phyloP scores from a whole-genome alignment of 2,888 invertebrate species.

The Amaurobius ferox region DNA sequence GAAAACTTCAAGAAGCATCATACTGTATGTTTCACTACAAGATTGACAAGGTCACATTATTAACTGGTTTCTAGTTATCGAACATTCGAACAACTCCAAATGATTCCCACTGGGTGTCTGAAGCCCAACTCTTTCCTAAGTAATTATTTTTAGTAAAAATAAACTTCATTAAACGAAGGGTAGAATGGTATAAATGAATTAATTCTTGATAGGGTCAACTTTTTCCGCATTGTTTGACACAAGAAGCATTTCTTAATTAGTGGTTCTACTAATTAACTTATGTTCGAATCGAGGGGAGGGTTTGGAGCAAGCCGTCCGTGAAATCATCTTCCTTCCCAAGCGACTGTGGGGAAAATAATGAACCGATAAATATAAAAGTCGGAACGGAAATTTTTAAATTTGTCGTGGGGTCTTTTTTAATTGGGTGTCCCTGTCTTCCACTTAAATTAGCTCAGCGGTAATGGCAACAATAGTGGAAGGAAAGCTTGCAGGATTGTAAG shows the following conservation, averaged over 20 bases:
- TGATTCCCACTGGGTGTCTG: neutral
- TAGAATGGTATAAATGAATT: slow-evolving; percentile 67
- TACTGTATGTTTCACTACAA: neutral
- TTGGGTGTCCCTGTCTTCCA: slow-evolving; percentile 17
- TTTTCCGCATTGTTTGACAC: slow-evolving; percentile 69
- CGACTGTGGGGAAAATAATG: slow-evolving; percentile 45
- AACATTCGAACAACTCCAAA: slow-evolving; percentile 5
- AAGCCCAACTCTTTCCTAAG: slow-evolving; percentile 27
- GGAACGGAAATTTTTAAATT: slow-evolving; percentile 37
- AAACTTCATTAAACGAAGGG: slow-evolving; percentile 67
- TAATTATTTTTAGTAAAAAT: slow-evolving; percentile 70
- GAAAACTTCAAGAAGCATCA: neutral
- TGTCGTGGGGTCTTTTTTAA: slow-evolving; percentile 19
- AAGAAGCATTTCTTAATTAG: slow-evolving; percentile 58
- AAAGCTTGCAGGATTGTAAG: neutral
- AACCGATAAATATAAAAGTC: slow-evolving; percentile 61
- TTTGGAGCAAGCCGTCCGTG: slow-evolving; percentile 35
- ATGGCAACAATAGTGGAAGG: neutral
- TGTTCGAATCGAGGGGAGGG: slow-evolving; percentile 44
- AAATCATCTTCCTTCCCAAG: slow-evolving; percentile 47
- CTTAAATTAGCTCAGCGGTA: slow-evolving; percentile 7
- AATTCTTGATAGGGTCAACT: slow-evolving; percentile 52
- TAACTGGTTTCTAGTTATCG: slow-evolving; percentile 58
- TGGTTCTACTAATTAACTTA: slow-evolving; percentile 68
- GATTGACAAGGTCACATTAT: slow-evolving; percentile 33